These are phyloP conservation scores for Nomada ferruginata DNA, from an alignment of 2,888 invertebrate genomes.

Conservation along the genomic window DNA sequence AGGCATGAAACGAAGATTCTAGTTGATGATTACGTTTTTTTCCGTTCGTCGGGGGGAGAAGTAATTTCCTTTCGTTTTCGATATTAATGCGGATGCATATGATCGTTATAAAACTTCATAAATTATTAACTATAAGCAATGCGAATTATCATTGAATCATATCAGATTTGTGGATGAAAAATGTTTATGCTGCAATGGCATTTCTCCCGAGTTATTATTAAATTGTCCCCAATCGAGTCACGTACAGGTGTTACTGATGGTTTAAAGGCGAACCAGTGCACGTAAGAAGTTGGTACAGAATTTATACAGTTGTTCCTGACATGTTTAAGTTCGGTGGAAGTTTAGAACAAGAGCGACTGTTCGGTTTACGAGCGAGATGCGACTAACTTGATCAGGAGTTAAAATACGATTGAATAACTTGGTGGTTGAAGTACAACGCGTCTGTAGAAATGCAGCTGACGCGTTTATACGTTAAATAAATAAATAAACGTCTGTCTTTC, in stretches of 20 bases:
- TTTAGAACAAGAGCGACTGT: constrained; percentile 7
- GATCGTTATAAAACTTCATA: too few relatives aligned
- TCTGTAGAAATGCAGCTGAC: background rate
- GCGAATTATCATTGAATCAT: too few relatives aligned
- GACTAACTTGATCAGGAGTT: constrained; percentile 27
- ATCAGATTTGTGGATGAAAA: too few relatives aligned
- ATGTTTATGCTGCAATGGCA: too few relatives aligned
- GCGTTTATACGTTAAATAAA: too few relatives aligned
- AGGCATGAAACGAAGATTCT: too few relatives aligned
- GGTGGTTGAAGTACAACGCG: background rate
- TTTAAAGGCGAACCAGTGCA: background rate
- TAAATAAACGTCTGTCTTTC: too few relatives aligned
- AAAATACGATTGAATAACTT: constrained; percentile 29
- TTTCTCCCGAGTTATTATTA: background rate
- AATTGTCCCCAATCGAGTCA: background rate
- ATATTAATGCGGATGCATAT: too few relatives aligned
- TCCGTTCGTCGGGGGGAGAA: too few relatives aligned
- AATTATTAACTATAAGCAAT: too few relatives aligned
- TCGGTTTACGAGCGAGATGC: constrained; percentile 5
- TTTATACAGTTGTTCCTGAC: constrained; percentile 13
- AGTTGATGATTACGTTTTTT: too few relatives aligned
- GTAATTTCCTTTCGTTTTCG: too few relatives aligned
- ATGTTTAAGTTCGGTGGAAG: constrained; percentile 22
- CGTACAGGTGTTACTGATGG: background rate
- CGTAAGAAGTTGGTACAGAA: constrained; percentile 17